A percentile compares a stretch with the other conserved stretches of the same genome.
phyloP scores from a whole-genome alignment of 2,888 invertebrate genomes.

The Cordilura impudica region DNA sequence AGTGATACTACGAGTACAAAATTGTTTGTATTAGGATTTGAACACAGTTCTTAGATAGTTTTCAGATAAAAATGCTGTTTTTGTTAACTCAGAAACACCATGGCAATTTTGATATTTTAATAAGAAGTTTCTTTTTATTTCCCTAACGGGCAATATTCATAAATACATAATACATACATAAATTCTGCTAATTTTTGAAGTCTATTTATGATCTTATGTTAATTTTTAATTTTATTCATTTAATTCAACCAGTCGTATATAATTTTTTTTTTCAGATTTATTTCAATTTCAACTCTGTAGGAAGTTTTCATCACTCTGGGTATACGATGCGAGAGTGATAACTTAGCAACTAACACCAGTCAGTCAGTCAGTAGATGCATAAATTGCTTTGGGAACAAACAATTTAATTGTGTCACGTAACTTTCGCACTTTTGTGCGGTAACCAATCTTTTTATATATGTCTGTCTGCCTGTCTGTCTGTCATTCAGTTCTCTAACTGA shows the following conservation, averaged over 20 bases:
- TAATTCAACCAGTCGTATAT: slow-evolving; percentile 27
- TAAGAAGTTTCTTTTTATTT: no score
- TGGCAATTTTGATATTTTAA: no score
- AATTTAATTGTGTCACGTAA: slow-evolving; percentile 65
- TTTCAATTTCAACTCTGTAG: slow-evolving; percentile 41
- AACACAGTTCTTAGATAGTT: no score
- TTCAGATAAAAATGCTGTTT: no score
- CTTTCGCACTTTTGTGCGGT: slow-evolving; percentile 61
- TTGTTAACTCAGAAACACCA: no score
- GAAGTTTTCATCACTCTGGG: slow-evolving; percentile 16
- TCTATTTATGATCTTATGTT: slow-evolving; percentile 43
- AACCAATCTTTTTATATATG: slow-evolving; percentile 41
- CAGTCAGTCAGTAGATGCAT: slow-evolving; percentile 16
- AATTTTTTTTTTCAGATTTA: slow-evolving; percentile 31
- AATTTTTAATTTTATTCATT: slow-evolving; percentile 57
- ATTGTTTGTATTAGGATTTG: no score
- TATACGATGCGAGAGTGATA: background rate
- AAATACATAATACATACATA: no score
- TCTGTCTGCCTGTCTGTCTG: slow-evolving; percentile 14
- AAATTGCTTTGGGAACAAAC: slow-evolving; percentile 59
- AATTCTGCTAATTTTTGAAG: no score
- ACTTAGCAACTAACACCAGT: slow-evolving; percentile 28
- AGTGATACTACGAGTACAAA: no score
- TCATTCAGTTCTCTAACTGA: background rate
- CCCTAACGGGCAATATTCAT: no score